Conservation (phyloP, 2,797 vertebrate species). For the Pangasius larnaudii region DNA sequence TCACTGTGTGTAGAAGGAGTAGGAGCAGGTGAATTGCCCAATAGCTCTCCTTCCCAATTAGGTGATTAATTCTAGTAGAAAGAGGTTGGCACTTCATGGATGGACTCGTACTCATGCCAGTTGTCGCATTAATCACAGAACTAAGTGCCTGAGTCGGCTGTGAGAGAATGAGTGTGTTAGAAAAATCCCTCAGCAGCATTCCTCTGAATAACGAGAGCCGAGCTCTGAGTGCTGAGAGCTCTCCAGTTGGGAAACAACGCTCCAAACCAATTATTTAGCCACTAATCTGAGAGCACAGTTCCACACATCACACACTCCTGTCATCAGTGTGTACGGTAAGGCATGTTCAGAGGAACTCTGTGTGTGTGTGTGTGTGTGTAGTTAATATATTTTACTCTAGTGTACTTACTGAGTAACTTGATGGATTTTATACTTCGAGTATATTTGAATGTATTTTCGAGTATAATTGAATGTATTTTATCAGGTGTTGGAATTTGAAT, state of each 20-base stretch:
- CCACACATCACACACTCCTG: not conserved
- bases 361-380: not conserved
- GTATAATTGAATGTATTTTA: not conserved
- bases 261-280: conserved; percentile 48
- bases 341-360: not conserved
- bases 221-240: conserved; percentile 57
- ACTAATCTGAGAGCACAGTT: conserved; percentile 10
- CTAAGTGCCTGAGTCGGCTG: not conserved
- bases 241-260: conserved; percentile 54
- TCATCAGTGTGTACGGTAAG: not conserved
- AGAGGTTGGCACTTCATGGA: conserved; percentile 33
- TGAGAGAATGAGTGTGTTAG: not conserved
- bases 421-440: not conserved
- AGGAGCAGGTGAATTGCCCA: conserved; percentile 5
- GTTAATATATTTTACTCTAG: not conserved
- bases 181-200: conserved; percentile 53
- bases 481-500: not conserved
- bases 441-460: not conserved
- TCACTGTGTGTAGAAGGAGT: not conserved
- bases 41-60: conserved; percentile 29
- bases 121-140: conserved; percentile 21
- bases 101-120: conserved; percentile 41
- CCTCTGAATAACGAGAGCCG: conserved; percentile 59
- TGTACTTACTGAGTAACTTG: not conserved
- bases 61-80: conserved; percentile 23